Evolutionary conservation across 2,113 vertebrate species (phyloP).

Genomic region (Paratilapia polleni): DNA sequence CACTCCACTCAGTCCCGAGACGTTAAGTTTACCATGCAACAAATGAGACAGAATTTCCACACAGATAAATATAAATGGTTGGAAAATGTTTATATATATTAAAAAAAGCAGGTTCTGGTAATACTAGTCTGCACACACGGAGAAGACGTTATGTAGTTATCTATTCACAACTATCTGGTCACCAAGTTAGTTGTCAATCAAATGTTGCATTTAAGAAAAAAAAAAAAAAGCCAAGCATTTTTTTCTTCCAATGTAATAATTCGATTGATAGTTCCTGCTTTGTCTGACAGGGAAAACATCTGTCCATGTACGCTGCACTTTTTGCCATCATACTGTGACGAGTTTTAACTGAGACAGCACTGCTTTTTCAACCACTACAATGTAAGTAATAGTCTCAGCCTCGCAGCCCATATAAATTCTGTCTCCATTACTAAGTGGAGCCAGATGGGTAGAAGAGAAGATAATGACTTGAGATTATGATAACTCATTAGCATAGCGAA

Average conservation of each 20-base stretch:
- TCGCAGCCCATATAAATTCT: too few species aligned
- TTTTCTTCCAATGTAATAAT: neutral
- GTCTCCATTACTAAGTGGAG: too few species aligned
- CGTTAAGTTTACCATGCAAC: neutral
- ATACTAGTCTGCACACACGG: neutral
- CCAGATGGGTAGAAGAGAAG: neutral
- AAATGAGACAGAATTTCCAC: neutral
- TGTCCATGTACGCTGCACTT: neutral
- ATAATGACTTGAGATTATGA: too few species aligned
- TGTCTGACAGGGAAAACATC: neutral
- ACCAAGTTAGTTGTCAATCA: neutral
- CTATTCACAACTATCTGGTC: neutral
- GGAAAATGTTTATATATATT: neutral
- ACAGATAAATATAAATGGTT: too few species aligned
- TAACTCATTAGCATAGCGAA: neutral
- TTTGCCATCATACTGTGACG: too few species aligned
- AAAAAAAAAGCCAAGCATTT: neutral
- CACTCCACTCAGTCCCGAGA: neutral
- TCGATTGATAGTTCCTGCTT: neutral
- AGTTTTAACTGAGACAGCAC: too few species aligned
- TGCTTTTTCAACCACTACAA: fast-evolving
- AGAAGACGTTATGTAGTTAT: neutral
- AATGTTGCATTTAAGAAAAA: neutral
- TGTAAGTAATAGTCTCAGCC: neutral
- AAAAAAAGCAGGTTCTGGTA: neutral